These are phyloP conservation scores for Dicrostonyx torquatus DNA, from an alignment of 2,797 vertebrate genomes.

Conservation along the genomic window DNA sequence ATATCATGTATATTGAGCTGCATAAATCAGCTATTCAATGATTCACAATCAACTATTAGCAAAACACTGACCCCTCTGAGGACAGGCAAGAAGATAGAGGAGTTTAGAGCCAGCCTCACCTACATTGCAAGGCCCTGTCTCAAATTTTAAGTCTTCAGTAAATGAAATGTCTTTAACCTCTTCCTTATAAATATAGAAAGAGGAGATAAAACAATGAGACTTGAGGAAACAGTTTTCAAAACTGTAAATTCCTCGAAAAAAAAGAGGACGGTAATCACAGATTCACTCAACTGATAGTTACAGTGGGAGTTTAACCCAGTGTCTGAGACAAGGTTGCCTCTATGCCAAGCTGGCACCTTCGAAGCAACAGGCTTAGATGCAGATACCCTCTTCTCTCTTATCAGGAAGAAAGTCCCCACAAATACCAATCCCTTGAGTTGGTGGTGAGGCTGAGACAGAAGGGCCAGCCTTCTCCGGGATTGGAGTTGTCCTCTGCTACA, in stretches of 20 bases:
- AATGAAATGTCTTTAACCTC: not conserved
- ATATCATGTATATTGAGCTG: not conserved
- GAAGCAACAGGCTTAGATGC: not conserved
- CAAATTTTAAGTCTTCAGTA: not conserved
- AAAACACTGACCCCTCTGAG: not conserved
- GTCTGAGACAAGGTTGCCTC: not conserved
- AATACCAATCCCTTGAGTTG: not conserved
- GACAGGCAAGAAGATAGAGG: not conserved
- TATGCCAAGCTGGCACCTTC: not conserved
- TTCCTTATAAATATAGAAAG: constrained; percentile 55
- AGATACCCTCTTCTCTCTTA: not conserved
- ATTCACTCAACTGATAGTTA: not conserved
- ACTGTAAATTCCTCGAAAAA: not conserved
- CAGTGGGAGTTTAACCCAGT: not conserved
- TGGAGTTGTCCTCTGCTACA: not conserved
- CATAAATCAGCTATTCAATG: not conserved
- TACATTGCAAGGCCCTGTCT: not conserved
- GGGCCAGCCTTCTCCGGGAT: not conserved
- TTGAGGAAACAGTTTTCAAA: not conserved
- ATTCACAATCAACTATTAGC: constrained; percentile 16
- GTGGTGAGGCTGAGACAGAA: not conserved
- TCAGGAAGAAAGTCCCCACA: not conserved
- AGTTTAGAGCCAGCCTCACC: not conserved
- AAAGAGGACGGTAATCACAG: not conserved
- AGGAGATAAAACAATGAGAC: constrained; percentile 42